Percentiles rank a stretch among this genome's conserved stretches.
Evolutionary conservation across 2,888 invertebrate genomes (phyloP).

Genomic region (Oithona nana): DNA sequence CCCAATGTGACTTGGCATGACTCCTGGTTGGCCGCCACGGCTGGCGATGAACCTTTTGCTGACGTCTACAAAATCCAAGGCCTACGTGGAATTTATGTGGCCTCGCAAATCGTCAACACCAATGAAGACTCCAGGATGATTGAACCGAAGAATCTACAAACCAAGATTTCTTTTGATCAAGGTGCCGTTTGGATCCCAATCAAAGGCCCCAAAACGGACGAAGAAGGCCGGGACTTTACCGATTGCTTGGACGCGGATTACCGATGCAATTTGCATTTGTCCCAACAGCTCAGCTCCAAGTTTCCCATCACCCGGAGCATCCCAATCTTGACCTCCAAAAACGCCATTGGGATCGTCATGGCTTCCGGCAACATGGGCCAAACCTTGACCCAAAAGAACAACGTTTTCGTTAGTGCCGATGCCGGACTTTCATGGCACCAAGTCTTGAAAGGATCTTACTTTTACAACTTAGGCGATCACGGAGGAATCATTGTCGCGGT

Average conservation of each 20-base stretch:
- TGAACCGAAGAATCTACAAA: constrained; percentile 52
- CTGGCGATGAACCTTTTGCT: constrained; percentile 59
- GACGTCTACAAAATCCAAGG: constrained; percentile 75
- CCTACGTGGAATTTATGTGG: constrained; percentile 68
- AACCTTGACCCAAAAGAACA: constrained; percentile 53
- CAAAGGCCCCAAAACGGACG: constrained; percentile 47
- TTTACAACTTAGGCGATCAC: constrained; percentile 76
- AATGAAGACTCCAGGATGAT: constrained; percentile 33
- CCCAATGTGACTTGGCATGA: constrained; percentile 60
- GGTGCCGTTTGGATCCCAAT: constrained; percentile 63
- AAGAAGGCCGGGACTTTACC: constrained; percentile 43
- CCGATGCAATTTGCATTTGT: constrained; percentile 62
- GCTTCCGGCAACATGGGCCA: constrained; percentile 60
- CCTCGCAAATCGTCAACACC: constrained; percentile 47
- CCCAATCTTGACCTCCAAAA: constrained; percentile 63
- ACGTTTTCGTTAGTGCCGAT: constrained; percentile 58
- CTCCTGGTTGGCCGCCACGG: constrained; percentile 43
- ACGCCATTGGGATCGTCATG: constrained; percentile 70
- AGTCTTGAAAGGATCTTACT: constrained; percentile 52
- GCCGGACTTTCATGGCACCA: constrained; percentile 65
- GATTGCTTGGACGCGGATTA: not conserved
- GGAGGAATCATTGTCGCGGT: constrained; percentile 72
- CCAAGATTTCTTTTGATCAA: constrained; percentile 66
- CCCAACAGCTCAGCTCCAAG: constrained; percentile 62
- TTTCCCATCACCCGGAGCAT: constrained; percentile 59